These are phyloP conservation scores for Oreortyx pictus DNA, from an alignment of 2,797 vertebrate genomes.

Conservation along the genomic window DNA sequence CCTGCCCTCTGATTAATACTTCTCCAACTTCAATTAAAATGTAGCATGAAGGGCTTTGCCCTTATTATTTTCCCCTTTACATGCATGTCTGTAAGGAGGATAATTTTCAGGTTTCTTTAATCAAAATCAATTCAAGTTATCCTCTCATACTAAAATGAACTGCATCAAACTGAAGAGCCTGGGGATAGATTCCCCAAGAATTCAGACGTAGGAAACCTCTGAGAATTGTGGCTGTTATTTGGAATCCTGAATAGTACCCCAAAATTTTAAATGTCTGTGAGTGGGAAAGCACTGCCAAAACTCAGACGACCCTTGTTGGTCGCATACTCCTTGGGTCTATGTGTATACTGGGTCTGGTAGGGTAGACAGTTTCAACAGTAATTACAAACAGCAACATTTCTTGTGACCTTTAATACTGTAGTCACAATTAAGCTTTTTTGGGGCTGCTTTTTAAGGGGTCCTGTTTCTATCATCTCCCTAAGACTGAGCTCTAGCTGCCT, in stretches of 20 bases:
- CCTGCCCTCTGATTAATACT: constrained; percentile 63
- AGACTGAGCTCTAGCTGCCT: not conserved
- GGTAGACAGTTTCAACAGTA: not conserved
- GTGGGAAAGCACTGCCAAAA: not conserved
- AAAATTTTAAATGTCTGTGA: not conserved
- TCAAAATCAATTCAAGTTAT: constrained; percentile 63
- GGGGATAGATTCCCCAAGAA: not conserved
- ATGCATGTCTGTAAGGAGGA: constrained; percentile 25
- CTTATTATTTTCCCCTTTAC: constrained; percentile 48
- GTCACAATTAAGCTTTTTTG: not conserved
- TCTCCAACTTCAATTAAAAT: constrained; percentile 65
- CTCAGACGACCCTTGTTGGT: not conserved
- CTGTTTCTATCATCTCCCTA: not conserved
- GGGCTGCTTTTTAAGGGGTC: not conserved
- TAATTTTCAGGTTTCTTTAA: constrained; percentile 48
- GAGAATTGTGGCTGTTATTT: not conserved
- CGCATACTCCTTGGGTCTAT: fast-evolving
- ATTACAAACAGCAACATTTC: not conserved
- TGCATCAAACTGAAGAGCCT: constrained; percentile 15
- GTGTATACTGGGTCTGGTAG: fast-evolving
- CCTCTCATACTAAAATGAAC: constrained; percentile 52
- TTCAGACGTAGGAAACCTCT: not conserved
- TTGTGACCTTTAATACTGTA: not conserved
- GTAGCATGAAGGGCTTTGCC: constrained; percentile 50
- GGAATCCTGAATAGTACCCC: not conserved